These are phyloP conservation scores for Acleris emargana DNA, from an alignment of 2,888 invertebrate species.

Conservation along the genomic window DNA sequence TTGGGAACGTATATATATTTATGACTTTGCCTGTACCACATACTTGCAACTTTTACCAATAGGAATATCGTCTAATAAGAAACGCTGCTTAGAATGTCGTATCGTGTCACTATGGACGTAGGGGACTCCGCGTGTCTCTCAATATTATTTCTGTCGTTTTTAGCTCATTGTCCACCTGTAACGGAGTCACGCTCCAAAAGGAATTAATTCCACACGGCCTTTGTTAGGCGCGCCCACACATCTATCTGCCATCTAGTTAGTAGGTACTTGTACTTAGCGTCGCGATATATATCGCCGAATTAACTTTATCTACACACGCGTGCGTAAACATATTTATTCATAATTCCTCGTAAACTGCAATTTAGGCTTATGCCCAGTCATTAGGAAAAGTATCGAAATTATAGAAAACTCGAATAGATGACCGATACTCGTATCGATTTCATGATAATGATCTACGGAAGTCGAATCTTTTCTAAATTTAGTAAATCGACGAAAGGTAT, in stretches of 20 bases:
- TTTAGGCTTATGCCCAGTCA: slow-evolving; percentile 50
- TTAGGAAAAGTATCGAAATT: slow-evolving; percentile 50
- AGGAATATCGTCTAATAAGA: slow-evolving; percentile 10
- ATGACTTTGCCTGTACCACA: too few relatives aligned
- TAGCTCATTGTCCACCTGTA: slow-evolving; percentile 77
- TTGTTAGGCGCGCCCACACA: slow-evolving; percentile 47
- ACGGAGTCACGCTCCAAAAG: slow-evolving; percentile 81
- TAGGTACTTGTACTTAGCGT: neutral
- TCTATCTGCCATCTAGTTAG: slow-evolving; percentile 29
- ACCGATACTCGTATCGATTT: slow-evolving; percentile 54
- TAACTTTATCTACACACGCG: slow-evolving; percentile 7
- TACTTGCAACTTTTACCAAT: neutral
- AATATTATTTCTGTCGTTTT: slow-evolving; percentile 81
- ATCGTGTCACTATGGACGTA: slow-evolving; percentile 44
- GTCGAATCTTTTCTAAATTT: slow-evolving; percentile 12
- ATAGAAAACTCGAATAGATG: slow-evolving; percentile 15
- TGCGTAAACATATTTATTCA: neutral
- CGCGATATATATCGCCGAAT: neutral
- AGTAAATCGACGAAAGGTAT: slow-evolving; percentile 7
- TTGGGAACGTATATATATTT: too few relatives aligned
- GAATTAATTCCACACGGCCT: slow-evolving; percentile 70
- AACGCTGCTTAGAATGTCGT: slow-evolving; percentile 37
- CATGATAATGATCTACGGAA: slow-evolving; percentile 54
- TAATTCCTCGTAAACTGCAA: neutral
- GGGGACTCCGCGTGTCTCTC: slow-evolving; percentile 74